Percentiles rank a stretch among this genome's conserved stretches.
Evolutionary conservation across 1,140 invertebrate genomes (phyloP).

Genomic region (Acromyrmex heyeri): DNA sequence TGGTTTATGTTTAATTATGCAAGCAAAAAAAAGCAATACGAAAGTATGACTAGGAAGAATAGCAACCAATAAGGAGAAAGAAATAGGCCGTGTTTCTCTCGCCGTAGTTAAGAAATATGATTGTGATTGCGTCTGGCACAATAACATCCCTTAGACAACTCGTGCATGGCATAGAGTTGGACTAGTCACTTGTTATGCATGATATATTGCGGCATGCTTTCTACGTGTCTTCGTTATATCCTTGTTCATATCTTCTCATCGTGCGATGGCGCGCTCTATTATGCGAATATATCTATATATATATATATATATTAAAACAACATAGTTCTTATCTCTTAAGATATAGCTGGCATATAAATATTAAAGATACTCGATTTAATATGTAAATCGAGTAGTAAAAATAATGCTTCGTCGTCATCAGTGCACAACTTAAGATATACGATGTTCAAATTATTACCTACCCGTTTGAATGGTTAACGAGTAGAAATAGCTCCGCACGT

Average conservation of each 20-base stretch:
- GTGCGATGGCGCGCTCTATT: conserved; percentile 69
- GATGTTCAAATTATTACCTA: not conserved
- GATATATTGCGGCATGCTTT: conserved; percentile 76
- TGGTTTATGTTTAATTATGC: not conserved
- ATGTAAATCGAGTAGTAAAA: not conserved
- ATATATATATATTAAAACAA: conserved; percentile 65
- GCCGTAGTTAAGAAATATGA: conserved; percentile 72
- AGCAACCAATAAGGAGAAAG: conserved; percentile 46
- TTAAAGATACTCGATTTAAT: not conserved
- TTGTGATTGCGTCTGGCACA: conserved; percentile 72
- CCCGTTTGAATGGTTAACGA: conserved; percentile 14
- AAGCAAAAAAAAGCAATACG: not conserved
- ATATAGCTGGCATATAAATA: not conserved
- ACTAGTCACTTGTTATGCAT: conserved; percentile 78
- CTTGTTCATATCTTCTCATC: conserved; percentile 73
- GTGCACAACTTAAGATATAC: not conserved
- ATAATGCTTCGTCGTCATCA: not conserved
- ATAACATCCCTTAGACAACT: conserved; percentile 75
- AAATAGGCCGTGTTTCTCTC: conserved; percentile 48
- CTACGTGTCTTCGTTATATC: conserved; percentile 78
- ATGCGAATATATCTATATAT: conserved; percentile 29
- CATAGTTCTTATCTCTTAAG: conserved; percentile 58
- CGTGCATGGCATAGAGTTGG: conserved; percentile 70
- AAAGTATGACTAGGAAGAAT: not conserved
- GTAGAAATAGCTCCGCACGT: conserved; percentile 12